phyloP scores from a whole-genome alignment of 2,113 vertebrate species.

The Grus americana region DNA sequence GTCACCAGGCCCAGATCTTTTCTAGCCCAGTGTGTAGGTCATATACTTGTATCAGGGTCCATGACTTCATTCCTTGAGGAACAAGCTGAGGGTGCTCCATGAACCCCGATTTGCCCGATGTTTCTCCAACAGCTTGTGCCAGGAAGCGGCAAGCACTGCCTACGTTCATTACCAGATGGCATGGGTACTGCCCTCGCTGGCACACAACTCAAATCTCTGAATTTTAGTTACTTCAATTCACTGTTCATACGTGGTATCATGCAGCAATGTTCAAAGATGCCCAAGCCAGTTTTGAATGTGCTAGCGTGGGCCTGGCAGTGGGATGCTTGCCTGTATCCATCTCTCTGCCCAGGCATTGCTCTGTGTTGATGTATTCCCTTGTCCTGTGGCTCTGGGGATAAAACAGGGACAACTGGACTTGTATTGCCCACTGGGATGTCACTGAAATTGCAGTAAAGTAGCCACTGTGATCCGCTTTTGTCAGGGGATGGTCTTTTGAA shows the following conservation, averaged over 20 bases:
- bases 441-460: not conserved
- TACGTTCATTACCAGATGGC: not conserved
- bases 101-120: not conserved
- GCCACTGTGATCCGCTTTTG: not conserved
- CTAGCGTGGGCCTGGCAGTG: not conserved
- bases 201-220: not conserved
- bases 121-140: not conserved
- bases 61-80: not conserved
- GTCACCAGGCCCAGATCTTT: not conserved
- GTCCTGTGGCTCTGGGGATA: too few species aligned
- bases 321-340: not conserved
- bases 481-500: not conserved
- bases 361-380: not conserved
- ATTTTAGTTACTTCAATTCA: not conserved
- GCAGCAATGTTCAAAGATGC: not conserved
- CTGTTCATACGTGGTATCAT: rapidly evolving
- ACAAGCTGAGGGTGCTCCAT: not conserved
- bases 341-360: rapidly evolving
- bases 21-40: not conserved
- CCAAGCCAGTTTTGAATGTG: not conserved
- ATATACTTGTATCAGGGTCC: rapidly evolving
- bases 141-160: not conserved
- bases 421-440: not conserved
- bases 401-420: not conserved
- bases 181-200: rapidly evolving